Conservation (phyloP, 2,797 vertebrate genomes). For the Dromococcyx pavoninus region DNA sequence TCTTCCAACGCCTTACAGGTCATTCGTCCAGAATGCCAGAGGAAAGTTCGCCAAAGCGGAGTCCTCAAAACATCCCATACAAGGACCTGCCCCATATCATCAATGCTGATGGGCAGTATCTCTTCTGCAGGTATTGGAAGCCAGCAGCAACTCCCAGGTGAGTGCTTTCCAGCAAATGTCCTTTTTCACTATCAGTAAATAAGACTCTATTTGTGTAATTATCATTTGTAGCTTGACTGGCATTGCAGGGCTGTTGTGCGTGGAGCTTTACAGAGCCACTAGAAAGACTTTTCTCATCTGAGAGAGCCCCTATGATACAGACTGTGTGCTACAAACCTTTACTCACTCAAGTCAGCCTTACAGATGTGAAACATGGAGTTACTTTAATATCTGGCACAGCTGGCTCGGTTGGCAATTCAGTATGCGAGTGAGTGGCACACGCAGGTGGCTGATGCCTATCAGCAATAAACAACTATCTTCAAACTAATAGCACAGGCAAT, state of each 20-base stretch:
- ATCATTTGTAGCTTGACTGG: background rate
- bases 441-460: background rate
- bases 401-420: background rate
- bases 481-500: background rate
- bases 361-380: background rate
- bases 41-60: constrained; percentile 82
- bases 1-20: constrained; percentile 60
- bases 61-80: constrained; percentile 86
- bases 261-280: background rate
- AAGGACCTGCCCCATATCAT: constrained; percentile 86
- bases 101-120: constrained; percentile 90
- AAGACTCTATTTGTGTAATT: background rate
- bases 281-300: background rate
- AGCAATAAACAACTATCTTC: background rate
- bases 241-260: background rate
- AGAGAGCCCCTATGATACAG: background rate
- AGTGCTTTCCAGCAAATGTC: constrained; percentile 61
- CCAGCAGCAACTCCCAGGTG: constrained; percentile 85
- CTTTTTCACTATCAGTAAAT: background rate
- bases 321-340: background rate
- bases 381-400: background rate
- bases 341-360: background rate
- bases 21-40: constrained; percentile 86
- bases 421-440: background rate
- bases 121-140: constrained; percentile 97